Percentiles rank a stretch among this genome's conserved stretches.
phyloP scores from a whole-genome alignment of 1,140 invertebrate species.

The Hycleus phaleratus region DNA sequence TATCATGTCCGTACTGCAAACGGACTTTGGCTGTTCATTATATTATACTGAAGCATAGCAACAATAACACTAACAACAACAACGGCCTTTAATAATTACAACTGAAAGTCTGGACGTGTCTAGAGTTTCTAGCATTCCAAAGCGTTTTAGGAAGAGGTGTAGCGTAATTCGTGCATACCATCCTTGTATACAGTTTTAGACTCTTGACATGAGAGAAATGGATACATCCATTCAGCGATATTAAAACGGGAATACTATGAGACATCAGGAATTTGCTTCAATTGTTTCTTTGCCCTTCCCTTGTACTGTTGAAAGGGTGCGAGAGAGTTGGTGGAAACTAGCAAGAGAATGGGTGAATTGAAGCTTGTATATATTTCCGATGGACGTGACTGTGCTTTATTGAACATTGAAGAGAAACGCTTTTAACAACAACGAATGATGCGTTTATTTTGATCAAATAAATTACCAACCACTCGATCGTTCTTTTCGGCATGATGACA shows the following conservation, averaged over 20 bases:
- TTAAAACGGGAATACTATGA: constrained; percentile 27
- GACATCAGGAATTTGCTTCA: constrained; percentile 27
- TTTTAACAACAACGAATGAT: too few relatives aligned
- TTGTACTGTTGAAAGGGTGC: not conserved
- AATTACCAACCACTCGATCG: too few relatives aligned
- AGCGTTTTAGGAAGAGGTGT: constrained; percentile 18
- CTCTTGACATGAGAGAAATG: constrained; percentile 32
- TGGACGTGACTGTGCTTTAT: not conserved
- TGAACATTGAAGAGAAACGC: not conserved
- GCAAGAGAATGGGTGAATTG: not conserved
- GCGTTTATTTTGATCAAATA: too few relatives aligned
- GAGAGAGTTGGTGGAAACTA: too few relatives aligned
- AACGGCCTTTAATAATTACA: constrained; percentile 31
- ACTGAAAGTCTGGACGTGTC: constrained; percentile 33
- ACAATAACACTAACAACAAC: not conserved
- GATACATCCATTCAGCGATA: constrained; percentile 34
- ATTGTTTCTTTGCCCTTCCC: constrained; percentile 24
- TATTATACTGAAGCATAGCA: constrained; percentile 19
- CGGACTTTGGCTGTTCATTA: constrained; percentile 24
- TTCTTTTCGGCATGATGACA: too few relatives aligned
- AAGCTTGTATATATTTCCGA: not conserved
- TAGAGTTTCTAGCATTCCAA: constrained; percentile 29
- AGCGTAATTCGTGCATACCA: constrained; percentile 27
- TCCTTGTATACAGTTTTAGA: constrained; percentile 15
- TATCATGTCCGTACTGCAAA: constrained; percentile 19